Evolutionary conservation across 2,797 vertebrate genomes (phyloP), one percentile per base, ranked within the genome.

Genomic region (Oreochromis grahami): DNA sequence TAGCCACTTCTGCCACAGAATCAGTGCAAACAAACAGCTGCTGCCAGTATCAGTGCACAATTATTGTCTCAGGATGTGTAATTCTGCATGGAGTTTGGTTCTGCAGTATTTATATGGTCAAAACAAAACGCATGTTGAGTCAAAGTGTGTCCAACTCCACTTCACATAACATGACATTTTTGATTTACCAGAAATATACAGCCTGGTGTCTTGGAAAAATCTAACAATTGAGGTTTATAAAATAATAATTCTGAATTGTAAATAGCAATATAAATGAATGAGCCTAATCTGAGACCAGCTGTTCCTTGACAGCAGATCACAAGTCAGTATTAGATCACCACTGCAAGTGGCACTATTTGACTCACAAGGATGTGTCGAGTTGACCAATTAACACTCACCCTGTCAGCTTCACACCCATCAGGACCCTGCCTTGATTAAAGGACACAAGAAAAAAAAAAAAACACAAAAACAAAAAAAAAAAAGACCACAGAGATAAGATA

Each of bases 311-410:
- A 76, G 53, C 79, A 52, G 70, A 81, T 78, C 55, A n/a, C 76
- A 82, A 24, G 63, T 91, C 84, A 86, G 43, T 52, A 76, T 26
- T 15, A 84, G 82, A 80, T 84, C 58, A 63, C 41, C 68, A 8
- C 21, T 83, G 51, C 41, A 79, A 86, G 80, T 68, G 53, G 36
- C 77, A 76, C 56, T 12, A 53, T 82, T 89, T 88, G 88, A 93
- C 87, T 88, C 84, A 84, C 34, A 26, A 58, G 19, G 53, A 87
- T 79, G 81, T 79, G 88, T 81, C 82, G 76, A 78, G 89, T 52
- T 82, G 85, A 85, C 83, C 83, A 92, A 87, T 94, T 91, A 91
- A 79, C 77, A 72, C 52, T 89, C 78, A 70, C 65, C 82, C 41
- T 70, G 81, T 87, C 48, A 11, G 77, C 72, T 70, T 53, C 1